Base-by-base conservation (phyloP, 2,113 vertebrate genomes). In the Myrmecophaga tridactyla region DNA sequence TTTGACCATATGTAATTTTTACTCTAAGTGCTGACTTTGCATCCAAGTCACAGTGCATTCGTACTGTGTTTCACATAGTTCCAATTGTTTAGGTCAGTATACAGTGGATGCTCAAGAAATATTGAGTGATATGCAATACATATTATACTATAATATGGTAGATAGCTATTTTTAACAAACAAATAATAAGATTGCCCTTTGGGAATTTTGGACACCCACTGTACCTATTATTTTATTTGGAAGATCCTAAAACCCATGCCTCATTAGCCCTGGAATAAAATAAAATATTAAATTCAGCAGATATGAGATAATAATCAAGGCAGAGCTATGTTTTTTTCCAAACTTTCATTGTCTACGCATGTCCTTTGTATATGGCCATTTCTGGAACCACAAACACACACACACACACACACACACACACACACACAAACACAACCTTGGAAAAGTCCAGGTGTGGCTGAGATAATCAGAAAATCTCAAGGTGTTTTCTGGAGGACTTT, bases 251-350 rank as follows among this genome's bases (percentile, higher is more conserved):
- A 95, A 89, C 53, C 1, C 34, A 5, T 86, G 94, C 9, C 20
- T 31, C 89, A 7, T 93, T 89, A 94, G 48, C 51, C 27, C 43
- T 96, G 72, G 53, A 96, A 91, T 92, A 92, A 94, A 93, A 60
- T 56, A 76, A 69, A 96, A 73, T 23, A 81, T 85, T 78, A 90
- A 62, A 20, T 80, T 95, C 63, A 72, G 43, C 39, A 36, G 41
- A 65, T 25, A 53, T 93, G 84, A 96, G 85, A 72, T 90, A 83
- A 67, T 90, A 83, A 95, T 92, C 89, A 93, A 69, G 18, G 39
- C 78, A 86, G 48, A 93, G 78, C 46, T 69, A 2, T 93, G 65
- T 88, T 94, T 85, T 85, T 82, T 36, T 92, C 46, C 65, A 90
- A n/a, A 75, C 36, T 62, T 96, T 75, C 9, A 70, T 34, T 82